These are phyloP conservation scores for Cyphomyrmex costatus DNA, from an alignment of 1,140 invertebrate genomes.

Conservation along the genomic window DNA sequence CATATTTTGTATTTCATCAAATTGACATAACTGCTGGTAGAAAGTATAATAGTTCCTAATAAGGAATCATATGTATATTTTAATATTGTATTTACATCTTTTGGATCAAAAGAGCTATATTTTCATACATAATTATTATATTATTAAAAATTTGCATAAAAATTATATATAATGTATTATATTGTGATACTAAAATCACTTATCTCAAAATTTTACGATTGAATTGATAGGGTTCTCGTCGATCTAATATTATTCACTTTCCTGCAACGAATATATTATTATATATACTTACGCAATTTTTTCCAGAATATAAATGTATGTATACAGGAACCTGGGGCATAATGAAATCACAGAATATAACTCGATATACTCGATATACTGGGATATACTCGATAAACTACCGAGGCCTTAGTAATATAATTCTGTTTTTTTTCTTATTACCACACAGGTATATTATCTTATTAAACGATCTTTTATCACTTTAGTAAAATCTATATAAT, in stretches of 20 bases:
- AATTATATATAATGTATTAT: constrained; percentile 3
- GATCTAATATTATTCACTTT: neutral
- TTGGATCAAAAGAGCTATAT: constrained; percentile 33
- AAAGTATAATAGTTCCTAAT: constrained; percentile 43
- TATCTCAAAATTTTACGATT: constrained; percentile 21
- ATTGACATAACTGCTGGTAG: neutral
- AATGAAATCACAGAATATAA: no score
- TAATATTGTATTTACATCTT: constrained; percentile 36
- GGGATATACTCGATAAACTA: no score
- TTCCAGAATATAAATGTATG: constrained; percentile 32
- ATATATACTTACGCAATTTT: constrained; percentile 53
- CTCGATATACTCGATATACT: no score
- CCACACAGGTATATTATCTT: no score
- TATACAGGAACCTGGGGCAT: constrained; percentile 23
- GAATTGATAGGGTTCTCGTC: neutral
- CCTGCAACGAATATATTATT: neutral
- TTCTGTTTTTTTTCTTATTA: no score
- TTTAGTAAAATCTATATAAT: no score
- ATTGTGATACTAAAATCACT: neutral
- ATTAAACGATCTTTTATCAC: no score
- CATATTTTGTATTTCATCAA: neutral
- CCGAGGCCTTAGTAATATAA: no score
- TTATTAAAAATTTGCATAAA: constrained; percentile 30
- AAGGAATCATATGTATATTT: neutral
- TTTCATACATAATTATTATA: neutral